Evolutionary conservation across 2,113 vertebrate species (phyloP).

Genomic region (Indri indri): DNA sequence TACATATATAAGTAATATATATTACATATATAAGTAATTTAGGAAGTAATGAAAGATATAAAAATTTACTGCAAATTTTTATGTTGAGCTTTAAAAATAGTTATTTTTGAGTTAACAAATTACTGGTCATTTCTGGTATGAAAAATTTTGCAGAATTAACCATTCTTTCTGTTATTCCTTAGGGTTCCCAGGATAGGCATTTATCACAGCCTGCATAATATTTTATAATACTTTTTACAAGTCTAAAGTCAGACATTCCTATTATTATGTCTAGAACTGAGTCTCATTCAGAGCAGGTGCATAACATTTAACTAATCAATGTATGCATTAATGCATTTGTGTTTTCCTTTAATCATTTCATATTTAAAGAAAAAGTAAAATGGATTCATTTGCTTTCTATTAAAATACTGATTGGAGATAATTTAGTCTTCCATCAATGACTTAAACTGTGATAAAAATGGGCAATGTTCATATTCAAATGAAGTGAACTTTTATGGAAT

Average conservation of each 20-base stretch:
- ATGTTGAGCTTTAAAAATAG: neutral
- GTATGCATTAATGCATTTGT: neutral
- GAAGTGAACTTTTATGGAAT: neutral
- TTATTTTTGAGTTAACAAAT: neutral
- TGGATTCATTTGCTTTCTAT: neutral
- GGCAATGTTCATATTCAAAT: neutral
- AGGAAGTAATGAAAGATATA: neutral
- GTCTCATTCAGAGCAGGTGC: neutral
- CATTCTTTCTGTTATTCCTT: neutral
- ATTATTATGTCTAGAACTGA: neutral
- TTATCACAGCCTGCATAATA: neutral
- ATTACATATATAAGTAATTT: neutral
- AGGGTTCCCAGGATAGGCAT: too few species aligned
- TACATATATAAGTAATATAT: too few species aligned
- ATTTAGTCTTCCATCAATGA: neutral
- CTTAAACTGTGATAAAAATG: neutral
- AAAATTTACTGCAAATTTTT: neutral
- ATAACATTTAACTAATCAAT: neutral
- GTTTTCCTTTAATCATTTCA: neutral
- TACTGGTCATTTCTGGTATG: neutral
- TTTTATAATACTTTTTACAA: neutral
- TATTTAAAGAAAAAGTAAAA: neutral
- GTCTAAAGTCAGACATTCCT: neutral
- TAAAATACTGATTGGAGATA: neutral
- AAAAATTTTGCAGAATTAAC: neutral